These are phyloP conservation scores for Diabrotica virgifera DNA, from an alignment of 1,140 invertebrate genomes.

Conservation along the genomic window DNA sequence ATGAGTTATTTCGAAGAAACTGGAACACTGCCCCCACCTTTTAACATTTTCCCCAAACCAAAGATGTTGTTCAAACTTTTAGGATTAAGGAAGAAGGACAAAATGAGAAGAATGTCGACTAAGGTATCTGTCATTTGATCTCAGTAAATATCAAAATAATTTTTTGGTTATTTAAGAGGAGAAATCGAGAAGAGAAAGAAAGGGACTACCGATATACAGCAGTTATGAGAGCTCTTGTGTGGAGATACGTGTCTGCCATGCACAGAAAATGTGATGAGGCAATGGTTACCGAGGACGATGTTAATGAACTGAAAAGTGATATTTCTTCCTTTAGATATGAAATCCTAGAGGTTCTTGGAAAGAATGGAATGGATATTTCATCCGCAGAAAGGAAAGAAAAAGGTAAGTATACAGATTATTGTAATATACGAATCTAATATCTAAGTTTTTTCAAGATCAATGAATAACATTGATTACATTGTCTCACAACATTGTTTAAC, in stretches of 20 bases:
- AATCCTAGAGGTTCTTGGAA: slow-evolving; percentile 77
- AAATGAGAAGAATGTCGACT: slow-evolving; percentile 63
- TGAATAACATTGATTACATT: no score
- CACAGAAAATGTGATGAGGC: slow-evolving; percentile 72
- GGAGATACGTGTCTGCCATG: slow-evolving; percentile 78
- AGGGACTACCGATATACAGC: slow-evolving; percentile 67
- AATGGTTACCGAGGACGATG: slow-evolving; percentile 84
- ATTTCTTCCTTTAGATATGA: slow-evolving; percentile 79
- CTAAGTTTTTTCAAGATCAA: no score
- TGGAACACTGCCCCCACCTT: slow-evolving; percentile 78
- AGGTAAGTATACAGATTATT: slow-evolving; percentile 55
- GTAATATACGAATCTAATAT: no score
- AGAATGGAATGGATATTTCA: slow-evolving; percentile 75
- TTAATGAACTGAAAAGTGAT: slow-evolving; percentile 90
- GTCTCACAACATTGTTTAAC: no score
- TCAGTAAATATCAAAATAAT: neutral
- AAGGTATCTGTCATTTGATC: slow-evolving; percentile 47
- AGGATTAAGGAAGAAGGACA: slow-evolving; percentile 66
- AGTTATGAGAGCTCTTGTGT: slow-evolving; percentile 79
- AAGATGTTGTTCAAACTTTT: slow-evolving; percentile 65
- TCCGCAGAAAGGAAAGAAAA: slow-evolving; percentile 67
- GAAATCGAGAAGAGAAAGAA: slow-evolving; percentile 56
- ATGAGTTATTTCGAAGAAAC: slow-evolving; percentile 89
- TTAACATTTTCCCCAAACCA: slow-evolving; percentile 76
- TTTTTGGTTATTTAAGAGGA: slow-evolving; percentile 25